Conservation (phyloP, 92 coral and sea anemone species). For the Pocillopora meandrina region DNA sequence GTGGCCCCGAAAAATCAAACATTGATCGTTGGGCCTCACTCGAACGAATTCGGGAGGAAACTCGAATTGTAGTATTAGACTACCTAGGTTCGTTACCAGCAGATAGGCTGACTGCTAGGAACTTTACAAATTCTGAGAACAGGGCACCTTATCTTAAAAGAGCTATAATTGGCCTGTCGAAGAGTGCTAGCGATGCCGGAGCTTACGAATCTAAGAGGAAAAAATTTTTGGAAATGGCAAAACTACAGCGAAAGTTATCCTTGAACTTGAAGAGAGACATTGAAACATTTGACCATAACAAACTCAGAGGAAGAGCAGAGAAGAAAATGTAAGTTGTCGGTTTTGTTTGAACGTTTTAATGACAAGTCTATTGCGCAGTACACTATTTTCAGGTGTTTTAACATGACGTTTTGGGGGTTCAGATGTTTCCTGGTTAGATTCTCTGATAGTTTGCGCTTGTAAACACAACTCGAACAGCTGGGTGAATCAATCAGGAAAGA, state of each 20-base stretch:
- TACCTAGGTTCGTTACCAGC: conserved; percentile 80
- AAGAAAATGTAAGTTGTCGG: conserved; percentile 47
- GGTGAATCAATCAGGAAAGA: no score
- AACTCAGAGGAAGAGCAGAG: conserved; percentile 45
- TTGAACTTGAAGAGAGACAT: conserved; percentile 86
- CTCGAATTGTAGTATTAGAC: conserved; percentile 89
- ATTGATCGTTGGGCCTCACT: conserved; percentile 58
- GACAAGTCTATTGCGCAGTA: neutral
- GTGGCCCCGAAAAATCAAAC: conserved; percentile 2
- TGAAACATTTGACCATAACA: conserved; percentile 69
- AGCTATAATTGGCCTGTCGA: conserved; percentile 58
- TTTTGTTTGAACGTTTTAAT: neutral
- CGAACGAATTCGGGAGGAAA: conserved; percentile 92
- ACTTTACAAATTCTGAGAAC: conserved; percentile 59
- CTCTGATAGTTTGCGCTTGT: no score
- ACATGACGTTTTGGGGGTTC: no score
- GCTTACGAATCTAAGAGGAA: conserved; percentile 72
- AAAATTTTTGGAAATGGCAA: conserved; percentile 82
- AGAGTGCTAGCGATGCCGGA: conserved; percentile 90
- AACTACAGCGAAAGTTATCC: conserved; percentile 82
- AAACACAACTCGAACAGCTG: no score
- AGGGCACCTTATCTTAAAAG: conserved; percentile 54
- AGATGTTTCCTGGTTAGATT: no score
- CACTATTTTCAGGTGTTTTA: neutral
- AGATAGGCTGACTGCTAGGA: conserved; percentile 81